Evolutionary conservation across 2,888 invertebrate species (phyloP).

Genomic region (Poecilus cupreus): DNA sequence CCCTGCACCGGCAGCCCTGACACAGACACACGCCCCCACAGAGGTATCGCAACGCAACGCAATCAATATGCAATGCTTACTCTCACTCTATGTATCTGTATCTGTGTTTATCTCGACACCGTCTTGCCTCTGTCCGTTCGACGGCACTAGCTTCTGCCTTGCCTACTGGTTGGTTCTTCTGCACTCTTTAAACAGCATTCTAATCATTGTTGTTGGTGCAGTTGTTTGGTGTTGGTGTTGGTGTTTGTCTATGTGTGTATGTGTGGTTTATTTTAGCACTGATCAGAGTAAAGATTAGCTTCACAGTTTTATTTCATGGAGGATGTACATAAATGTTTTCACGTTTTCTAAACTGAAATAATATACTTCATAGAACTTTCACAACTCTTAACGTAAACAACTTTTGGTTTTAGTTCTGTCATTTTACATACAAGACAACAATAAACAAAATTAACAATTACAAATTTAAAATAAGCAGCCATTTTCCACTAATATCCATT

Average conservation of each 20-base stretch:
- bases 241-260: constrained; percentile 41
- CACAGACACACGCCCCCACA: constrained; percentile 58
- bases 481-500: too few species aligned
- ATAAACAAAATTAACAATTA: too few species aligned
- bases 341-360: constrained; percentile 34
- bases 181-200: constrained; percentile 39
- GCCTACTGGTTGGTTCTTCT: constrained; percentile 42
- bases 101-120: background rate
- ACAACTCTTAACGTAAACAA: too few species aligned
- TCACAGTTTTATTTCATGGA: constrained; percentile 28
- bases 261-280: constrained; percentile 47
- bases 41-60: constrained; percentile 49
- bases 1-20: constrained; percentile 58
- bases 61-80: background rate
- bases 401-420: too few species aligned
- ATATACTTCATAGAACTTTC: too few species aligned
- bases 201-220: background rate
- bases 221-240: constrained; percentile 25
- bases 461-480: too few species aligned
- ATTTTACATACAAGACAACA: too few species aligned
- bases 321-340: background rate
- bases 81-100: background rate
- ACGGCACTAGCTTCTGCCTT: constrained; percentile 47
- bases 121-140: background rate
- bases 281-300: background rate